These are phyloP conservation scores for Dryocosmus kuriphilus DNA, from an alignment of 2,888 invertebrate genomes.

Conservation along the genomic window DNA sequence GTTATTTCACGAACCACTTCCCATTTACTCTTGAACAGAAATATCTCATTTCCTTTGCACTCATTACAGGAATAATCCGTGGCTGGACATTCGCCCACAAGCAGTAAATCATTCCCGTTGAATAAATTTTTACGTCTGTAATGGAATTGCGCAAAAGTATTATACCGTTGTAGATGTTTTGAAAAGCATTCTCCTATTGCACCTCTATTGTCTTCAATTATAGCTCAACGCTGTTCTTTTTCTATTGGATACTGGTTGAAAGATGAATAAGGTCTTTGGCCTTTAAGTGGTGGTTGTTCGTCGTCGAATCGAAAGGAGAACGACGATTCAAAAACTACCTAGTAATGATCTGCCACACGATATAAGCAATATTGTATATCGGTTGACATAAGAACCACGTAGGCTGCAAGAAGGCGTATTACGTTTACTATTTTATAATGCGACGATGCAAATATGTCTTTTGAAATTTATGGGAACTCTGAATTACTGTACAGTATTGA, in stretches of 20 bases:
- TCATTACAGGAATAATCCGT: conserved; percentile 4
- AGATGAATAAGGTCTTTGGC: not conserved
- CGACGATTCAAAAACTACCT: not conserved
- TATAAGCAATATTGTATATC: not conserved
- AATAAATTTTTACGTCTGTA: not conserved
- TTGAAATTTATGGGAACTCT: not conserved
- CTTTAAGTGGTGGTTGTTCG: not conserved
- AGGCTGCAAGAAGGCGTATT: not conserved
- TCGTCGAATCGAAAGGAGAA: not conserved
- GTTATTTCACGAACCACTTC: not conserved
- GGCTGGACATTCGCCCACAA: conserved; percentile 4
- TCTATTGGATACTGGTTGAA: not conserved
- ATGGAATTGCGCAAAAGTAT: not conserved
- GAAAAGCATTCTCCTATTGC: not conserved
- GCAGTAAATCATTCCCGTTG: not conserved
- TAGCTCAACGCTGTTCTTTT: not conserved
- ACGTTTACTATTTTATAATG: not conserved
- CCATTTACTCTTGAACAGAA: not conserved
- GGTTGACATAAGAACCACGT: not conserved
- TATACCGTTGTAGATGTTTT: not conserved
- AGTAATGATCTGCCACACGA: not conserved
- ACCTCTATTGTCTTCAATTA: not conserved
- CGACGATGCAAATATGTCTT: not conserved
- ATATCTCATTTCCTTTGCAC: not conserved
- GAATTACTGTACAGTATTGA: not conserved